A percentile compares a stretch with the other conserved stretches of the same genome.
These are phyloP conservation scores for Tenthredo distinguenda DNA, from an alignment of 2,888 invertebrate genomes.

Conservation along the genomic window DNA sequence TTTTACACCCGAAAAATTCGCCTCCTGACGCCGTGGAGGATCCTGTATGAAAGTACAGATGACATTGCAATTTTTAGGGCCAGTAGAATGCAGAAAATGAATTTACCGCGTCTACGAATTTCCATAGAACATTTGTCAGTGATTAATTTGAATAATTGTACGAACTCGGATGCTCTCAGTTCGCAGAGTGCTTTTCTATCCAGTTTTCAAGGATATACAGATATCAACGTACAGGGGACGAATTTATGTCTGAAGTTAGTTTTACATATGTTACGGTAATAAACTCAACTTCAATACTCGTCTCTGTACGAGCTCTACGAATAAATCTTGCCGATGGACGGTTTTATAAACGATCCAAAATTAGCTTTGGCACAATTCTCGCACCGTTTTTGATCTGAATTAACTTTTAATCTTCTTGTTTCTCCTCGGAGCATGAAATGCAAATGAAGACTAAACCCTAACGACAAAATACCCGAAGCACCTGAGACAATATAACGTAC, in stretches of 20 bases:
- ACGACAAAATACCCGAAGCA: not conserved
- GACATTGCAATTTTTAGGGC: not conserved
- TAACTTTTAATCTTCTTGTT: constrained; percentile 34
- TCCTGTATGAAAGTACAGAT: not conserved
- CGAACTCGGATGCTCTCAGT: not conserved
- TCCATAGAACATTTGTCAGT: not conserved
- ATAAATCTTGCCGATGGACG: not conserved
- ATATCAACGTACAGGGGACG: not conserved
- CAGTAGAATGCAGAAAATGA: not conserved
- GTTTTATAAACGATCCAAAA: not conserved
- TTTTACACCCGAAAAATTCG: not conserved
- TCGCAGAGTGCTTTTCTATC: not conserved
- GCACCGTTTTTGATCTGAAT: not conserved
- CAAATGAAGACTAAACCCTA: not conserved
- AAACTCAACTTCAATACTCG: not conserved
- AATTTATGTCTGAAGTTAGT: not conserved
- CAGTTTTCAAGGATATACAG: not conserved
- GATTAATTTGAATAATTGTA: not conserved
- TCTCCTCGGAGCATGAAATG: not conserved
- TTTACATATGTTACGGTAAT: not conserved
- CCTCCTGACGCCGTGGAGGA: not conserved
- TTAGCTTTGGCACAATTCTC: not conserved
- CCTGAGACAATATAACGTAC: not conserved
- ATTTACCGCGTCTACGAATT: not conserved
- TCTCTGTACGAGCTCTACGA: not conserved